Percentiles rank a stretch among this genome's conserved stretches.
phyloP scores from a whole-genome alignment of 1,140 invertebrate genomes.

The Dreissena rostriformis region DNA sequence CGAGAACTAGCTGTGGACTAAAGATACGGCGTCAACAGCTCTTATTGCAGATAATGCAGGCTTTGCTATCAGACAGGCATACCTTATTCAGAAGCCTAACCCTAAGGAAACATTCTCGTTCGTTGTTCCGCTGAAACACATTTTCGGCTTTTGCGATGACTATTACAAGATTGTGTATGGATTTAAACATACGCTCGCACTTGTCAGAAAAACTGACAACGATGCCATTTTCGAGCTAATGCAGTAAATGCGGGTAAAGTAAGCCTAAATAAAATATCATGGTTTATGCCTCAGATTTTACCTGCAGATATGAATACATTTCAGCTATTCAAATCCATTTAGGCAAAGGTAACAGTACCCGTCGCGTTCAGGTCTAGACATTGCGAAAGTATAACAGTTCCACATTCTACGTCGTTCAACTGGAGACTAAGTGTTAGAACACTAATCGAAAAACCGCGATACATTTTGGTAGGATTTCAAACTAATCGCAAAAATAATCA shows the following conservation, averaged over 20 bases:
- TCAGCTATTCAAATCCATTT: slow-evolving; percentile 9
- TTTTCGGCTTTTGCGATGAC: neutral
- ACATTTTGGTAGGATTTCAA: slow-evolving; percentile 16
- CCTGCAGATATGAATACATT: slow-evolving; percentile 18
- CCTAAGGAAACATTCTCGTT: slow-evolving; percentile 15
- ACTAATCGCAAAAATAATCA: slow-evolving; percentile 44
- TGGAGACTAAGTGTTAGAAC: neutral
- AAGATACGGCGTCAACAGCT: slow-evolving; percentile 15
- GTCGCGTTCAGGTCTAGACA: slow-evolving; percentile 13
- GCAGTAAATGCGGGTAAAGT: slow-evolving; percentile 29
- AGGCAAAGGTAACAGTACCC: slow-evolving; percentile 1
- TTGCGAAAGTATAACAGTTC: slow-evolving; percentile 6
- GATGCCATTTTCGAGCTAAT: slow-evolving; percentile 28
- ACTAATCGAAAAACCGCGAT: neutral
- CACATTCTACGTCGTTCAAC: neutral
- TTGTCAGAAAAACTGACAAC: slow-evolving; percentile 18
- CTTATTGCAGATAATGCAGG: neutral
- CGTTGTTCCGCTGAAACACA: slow-evolving; percentile 1
- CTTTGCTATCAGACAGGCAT: slow-evolving; percentile 4
- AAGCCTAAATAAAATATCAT: slow-evolving; percentile 38
- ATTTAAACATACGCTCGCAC: neutral
- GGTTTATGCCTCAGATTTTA: slow-evolving; percentile 27
- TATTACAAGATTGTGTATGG: slow-evolving; percentile 9
- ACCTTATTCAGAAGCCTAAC: neutral
- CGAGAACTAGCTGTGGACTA: slow-evolving; percentile 2